Conservation (phyloP, 35 echinoderm and acorn worm species). For the Apostichopus japonicus region DNA sequence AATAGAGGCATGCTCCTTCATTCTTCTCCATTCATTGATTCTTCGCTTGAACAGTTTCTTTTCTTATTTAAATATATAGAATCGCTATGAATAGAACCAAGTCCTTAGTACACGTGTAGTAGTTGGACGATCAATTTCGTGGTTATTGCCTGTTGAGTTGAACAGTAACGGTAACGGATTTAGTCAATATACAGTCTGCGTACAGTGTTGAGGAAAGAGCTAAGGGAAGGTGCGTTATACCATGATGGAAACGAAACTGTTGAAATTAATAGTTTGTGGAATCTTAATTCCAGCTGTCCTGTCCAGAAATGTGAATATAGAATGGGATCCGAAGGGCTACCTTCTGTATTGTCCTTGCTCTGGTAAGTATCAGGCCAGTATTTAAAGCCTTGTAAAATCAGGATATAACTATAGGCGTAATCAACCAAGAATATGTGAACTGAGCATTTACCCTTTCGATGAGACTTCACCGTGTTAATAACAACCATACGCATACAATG, state of each 20-base stretch:
- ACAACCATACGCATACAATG: no score
- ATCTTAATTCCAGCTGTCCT: not conserved
- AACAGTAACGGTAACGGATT: not conserved
- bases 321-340: slow-evolving; percentile 94
- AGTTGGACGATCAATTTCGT: not conserved
- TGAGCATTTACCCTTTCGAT: no score
- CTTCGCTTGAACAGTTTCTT: slow-evolving; percentile 26
- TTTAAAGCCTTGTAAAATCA: no score
- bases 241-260: not conserved
- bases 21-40: slow-evolving; percentile 7
- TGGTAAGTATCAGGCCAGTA: slow-evolving; percentile 61
- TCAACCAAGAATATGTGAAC: no score
- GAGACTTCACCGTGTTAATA: no score
- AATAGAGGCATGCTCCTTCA: not conserved
- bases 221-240: not conserved
- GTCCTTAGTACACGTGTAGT: slow-evolving; percentile 18
- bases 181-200: not conserved
- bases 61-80: slow-evolving; percentile 25
- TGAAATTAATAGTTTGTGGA: not conserved
- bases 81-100: not conserved
- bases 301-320: slow-evolving; percentile 56
- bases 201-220: not conserved
- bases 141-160: not conserved
- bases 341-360: slow-evolving; percentile 94
- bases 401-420: no score